A percentile compares a stretch with the other conserved stretches of the same genome.
phyloP scores from a whole-genome alignment of 2,113 vertebrate genomes.

The Grammomys dolichurus region DNA sequence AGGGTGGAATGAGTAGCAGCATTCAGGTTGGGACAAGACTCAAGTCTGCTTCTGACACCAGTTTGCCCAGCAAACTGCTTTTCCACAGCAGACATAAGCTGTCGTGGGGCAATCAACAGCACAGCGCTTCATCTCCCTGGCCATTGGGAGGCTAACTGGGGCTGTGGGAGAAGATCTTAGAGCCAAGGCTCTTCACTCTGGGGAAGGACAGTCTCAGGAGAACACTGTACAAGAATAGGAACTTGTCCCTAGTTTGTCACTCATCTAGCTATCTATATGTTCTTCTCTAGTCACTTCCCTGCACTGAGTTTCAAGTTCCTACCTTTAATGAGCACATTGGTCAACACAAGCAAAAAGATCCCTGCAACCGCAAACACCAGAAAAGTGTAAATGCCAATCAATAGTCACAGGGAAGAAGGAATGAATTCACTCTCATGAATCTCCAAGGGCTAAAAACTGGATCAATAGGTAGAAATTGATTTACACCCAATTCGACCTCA shows the following conservation, averaged over 20 bases:
- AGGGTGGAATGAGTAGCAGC: background rate
- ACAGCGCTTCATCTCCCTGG: background rate
- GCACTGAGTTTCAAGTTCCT: background rate
- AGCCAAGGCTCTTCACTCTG: background rate
- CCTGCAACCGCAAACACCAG: background rate
- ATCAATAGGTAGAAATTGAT: background rate
- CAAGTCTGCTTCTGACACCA: background rate
- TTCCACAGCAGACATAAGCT: background rate
- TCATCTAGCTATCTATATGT: background rate
- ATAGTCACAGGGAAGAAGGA: background rate
- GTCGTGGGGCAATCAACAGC: background rate
- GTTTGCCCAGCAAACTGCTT: background rate
- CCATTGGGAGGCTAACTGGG: background rate
- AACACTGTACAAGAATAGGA: background rate
- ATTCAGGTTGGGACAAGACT: background rate
- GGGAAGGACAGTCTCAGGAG: background rate
- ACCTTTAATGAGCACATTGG: background rate
- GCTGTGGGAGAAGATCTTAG: background rate
- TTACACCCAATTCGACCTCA: background rate
- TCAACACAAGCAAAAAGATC: background rate
- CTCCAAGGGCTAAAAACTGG: background rate
- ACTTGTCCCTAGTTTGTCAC: conserved; percentile 16
- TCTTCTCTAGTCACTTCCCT: background rate
- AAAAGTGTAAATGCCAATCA: conserved; percentile 34
- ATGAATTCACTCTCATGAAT: background rate